These are phyloP conservation scores for Myiozetetes cayanensis DNA, from an alignment of 2,113 vertebrate genomes.

Conservation along the genomic window DNA sequence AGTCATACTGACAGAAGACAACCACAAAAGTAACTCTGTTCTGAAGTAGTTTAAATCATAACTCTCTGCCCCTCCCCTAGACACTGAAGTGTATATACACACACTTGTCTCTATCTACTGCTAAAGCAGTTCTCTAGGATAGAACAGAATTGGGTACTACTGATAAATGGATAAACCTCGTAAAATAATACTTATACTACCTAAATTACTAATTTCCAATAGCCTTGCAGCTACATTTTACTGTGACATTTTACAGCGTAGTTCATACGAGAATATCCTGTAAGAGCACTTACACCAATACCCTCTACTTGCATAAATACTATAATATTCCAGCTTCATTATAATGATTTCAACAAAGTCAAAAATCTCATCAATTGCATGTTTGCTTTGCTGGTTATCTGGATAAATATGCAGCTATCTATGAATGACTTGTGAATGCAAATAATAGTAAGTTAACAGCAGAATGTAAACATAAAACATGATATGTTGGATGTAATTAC, in stretches of 20 bases:
- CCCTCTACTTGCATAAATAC: not conserved
- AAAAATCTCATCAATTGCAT: not conserved
- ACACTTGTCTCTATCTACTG: not conserved
- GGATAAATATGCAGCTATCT: not conserved
- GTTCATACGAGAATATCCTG: not conserved
- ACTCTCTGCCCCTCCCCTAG: not conserved
- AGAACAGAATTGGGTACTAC: not conserved
- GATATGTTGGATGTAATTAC: not conserved
- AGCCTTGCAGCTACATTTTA: constrained; percentile 34
- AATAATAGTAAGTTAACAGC: not conserved
- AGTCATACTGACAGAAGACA: not conserved
- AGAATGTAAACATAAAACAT: not conserved
- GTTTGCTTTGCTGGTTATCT: constrained; percentile 2
- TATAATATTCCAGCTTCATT: not conserved
- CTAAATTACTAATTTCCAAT: constrained; percentile 21
- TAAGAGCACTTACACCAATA: not conserved
- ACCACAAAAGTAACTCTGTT: not conserved
- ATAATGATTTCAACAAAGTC: not conserved
- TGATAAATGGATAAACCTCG: not conserved
- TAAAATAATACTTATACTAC: constrained; percentile 40
- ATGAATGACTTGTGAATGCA: not conserved
- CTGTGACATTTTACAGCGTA: constrained; percentile 5
- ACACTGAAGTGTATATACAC: not conserved
- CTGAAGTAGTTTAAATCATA: not conserved
- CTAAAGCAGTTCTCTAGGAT: not conserved